phyloP scores from a whole-genome alignment of 2,113 vertebrate genomes.

The Terrapene triunguis region DNA sequence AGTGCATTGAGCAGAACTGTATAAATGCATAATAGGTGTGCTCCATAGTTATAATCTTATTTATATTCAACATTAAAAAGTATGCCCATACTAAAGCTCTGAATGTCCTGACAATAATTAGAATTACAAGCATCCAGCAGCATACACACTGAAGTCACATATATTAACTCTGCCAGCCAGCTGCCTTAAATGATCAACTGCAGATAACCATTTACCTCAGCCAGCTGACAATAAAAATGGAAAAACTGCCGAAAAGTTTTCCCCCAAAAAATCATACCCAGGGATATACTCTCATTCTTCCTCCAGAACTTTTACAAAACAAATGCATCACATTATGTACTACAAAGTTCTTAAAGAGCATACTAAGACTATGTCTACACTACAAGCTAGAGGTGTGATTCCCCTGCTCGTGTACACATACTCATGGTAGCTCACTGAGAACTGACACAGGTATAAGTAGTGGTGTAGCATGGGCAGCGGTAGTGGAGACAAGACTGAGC shows the following conservation, averaged over 20 bases:
- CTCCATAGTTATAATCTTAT: neutral
- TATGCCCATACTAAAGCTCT: neutral
- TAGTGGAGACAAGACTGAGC: neutral
- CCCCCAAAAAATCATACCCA: neutral
- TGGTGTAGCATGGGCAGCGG: neutral
- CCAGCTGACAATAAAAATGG: neutral
- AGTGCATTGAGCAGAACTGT: neutral
- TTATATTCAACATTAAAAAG: neutral
- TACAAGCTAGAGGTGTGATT: neutral
- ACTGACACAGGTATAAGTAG: neutral
- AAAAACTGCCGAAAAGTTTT: neutral
- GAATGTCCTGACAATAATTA: neutral
- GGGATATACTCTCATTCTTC: neutral
- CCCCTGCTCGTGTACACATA: neutral
- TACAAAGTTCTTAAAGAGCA: neutral
- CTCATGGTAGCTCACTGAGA: neutral
- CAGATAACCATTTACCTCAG: neutral
- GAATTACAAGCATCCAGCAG: neutral
- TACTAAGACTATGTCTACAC: neutral
- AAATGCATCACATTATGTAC: neutral
- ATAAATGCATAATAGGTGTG: neutral
- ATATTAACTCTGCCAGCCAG: neutral
- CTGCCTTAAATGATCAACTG: neutral
- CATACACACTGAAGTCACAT: neutral
- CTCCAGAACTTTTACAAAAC: neutral